Conservation (phyloP, 2,797 vertebrate genomes). For the Tokudaia tokunoshimensis region DNA sequence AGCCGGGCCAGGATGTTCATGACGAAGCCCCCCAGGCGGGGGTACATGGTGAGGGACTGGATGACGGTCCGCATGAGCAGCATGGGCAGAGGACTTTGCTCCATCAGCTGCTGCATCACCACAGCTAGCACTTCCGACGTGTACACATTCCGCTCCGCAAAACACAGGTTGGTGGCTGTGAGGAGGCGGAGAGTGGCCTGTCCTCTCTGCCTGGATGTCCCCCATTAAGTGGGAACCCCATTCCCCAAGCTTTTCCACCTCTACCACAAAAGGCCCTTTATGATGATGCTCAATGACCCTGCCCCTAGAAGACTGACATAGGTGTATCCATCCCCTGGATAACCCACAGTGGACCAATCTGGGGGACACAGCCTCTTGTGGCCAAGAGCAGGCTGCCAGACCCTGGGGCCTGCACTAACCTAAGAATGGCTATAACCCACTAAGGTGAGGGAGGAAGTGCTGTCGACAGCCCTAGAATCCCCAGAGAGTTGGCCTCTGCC, state of each 20-base stretch:
- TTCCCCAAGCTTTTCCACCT: neutral
- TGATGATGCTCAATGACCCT: neutral
- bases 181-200: conserved; percentile 75
- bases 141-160: conserved; percentile 96
- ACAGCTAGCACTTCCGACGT: conserved; percentile 97
- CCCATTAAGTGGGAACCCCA: neutral
- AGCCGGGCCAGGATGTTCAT: conserved; percentile 97
- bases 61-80: conserved; percentile 98
- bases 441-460: no score
- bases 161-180: conserved; percentile 97
- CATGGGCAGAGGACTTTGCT: conserved; percentile 96
- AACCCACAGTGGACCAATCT: neutral
- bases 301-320: neutral
- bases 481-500: neutral
- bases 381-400: neutral
- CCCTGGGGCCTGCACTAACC: neutral
- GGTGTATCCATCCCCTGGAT: neutral
- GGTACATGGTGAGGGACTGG: conserved; percentile 98
- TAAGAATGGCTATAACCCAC: neutral
- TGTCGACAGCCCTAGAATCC: neutral
- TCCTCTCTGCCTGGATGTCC: conserved; percentile 42
- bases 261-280: neutral
- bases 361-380: neutral
- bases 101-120: conserved; percentile 99
- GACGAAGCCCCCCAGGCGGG: conserved; percentile 95